phyloP scores from a whole-genome alignment of 1,140 invertebrate genomes.

The Orussus abietinus region DNA sequence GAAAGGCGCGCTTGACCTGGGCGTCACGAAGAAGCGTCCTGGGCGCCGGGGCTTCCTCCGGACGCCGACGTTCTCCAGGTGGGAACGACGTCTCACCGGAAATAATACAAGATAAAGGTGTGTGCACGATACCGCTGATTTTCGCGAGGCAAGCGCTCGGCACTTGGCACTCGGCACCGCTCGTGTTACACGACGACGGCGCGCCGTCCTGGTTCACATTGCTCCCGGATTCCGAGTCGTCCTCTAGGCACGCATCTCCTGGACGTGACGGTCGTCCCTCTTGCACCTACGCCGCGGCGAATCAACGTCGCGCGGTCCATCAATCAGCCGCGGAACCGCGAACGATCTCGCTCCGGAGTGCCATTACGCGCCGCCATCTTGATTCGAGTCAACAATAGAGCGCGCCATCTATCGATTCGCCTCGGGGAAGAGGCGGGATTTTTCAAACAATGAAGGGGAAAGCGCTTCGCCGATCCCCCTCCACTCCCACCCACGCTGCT shows the following conservation, averaged over 20 bases:
- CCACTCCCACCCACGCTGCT: constrained; percentile 12
- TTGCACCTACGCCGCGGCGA: constrained; percentile 8
- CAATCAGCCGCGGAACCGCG: constrained; percentile 19
- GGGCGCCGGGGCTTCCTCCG: too few relatives aligned
- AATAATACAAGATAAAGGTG: constrained; percentile 42
- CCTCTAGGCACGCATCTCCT: too few relatives aligned
- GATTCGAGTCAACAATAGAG: constrained; percentile 40
- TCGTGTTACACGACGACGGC: constrained; percentile 18
- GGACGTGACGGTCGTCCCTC: too few relatives aligned
- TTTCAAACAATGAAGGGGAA: constrained; percentile 25
- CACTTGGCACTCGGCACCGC: constrained; percentile 24
- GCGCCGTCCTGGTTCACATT: too few relatives aligned
- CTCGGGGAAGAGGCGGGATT: constrained; percentile 24
- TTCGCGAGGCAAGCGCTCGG: too few relatives aligned
- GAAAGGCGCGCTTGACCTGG: too few relatives aligned
- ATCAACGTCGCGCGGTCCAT: constrained; percentile 19
- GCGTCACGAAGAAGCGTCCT: too few relatives aligned
- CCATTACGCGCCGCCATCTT: constrained; percentile 44
- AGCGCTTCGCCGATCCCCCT: constrained; percentile 8
- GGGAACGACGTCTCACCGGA: constrained; percentile 21
- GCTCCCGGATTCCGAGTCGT: too few relatives aligned
- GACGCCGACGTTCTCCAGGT: too few relatives aligned
- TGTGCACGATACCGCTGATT: too few relatives aligned
- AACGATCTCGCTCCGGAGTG: constrained; percentile 29
- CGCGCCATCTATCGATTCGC: constrained; percentile 32